Evolutionary conservation across 2,797 vertebrate genomes (phyloP).

Genomic region (Gymnothorax javanicus): DNA sequence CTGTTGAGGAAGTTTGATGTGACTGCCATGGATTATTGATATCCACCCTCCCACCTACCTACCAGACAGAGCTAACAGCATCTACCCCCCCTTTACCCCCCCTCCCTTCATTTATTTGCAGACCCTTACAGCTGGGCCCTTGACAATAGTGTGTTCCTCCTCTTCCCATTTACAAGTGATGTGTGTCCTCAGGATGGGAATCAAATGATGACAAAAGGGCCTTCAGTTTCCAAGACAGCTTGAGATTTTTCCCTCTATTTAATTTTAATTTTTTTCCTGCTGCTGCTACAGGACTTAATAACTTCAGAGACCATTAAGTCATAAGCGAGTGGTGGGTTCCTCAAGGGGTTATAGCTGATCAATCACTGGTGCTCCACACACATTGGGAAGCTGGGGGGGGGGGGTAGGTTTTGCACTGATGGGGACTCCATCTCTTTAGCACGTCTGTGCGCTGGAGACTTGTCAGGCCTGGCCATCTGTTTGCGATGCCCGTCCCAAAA

Average conservation of each 20-base stretch:
- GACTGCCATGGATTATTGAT: slow-evolving; percentile 31
- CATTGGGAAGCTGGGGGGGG: background rate
- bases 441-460: slow-evolving; percentile 7
- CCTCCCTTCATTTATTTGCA: slow-evolving; percentile 24
- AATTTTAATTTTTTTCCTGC: background rate
- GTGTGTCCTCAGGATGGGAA: slow-evolving; percentile 39
- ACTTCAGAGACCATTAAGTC: slow-evolving; percentile 51
- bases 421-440: slow-evolving; percentile 37
- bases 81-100: background rate
- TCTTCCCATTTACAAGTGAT: slow-evolving; percentile 45
- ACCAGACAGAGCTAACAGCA: too few relatives aligned
- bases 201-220: slow-evolving; percentile 45
- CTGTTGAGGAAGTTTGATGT: background rate
- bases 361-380: slow-evolving; percentile 33
- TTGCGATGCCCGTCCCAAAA: background rate
- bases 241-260: slow-evolving; percentile 20
- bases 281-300: slow-evolving; percentile 47
- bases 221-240: slow-evolving; percentile 36
- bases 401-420: slow-evolving; percentile 25
- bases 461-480: slow-evolving; percentile 29
- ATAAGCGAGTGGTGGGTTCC: slow-evolving; percentile 43
- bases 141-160: slow-evolving; percentile 44
- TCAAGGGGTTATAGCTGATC: slow-evolving; percentile 50
- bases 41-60: background rate
- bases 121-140: slow-evolving; percentile 27